Percentiles rank a stretch among this genome's conserved stretches.
Evolutionary conservation across 1,140 invertebrate genomes (phyloP).

Genomic region (Drosophila grimshawi): DNA sequence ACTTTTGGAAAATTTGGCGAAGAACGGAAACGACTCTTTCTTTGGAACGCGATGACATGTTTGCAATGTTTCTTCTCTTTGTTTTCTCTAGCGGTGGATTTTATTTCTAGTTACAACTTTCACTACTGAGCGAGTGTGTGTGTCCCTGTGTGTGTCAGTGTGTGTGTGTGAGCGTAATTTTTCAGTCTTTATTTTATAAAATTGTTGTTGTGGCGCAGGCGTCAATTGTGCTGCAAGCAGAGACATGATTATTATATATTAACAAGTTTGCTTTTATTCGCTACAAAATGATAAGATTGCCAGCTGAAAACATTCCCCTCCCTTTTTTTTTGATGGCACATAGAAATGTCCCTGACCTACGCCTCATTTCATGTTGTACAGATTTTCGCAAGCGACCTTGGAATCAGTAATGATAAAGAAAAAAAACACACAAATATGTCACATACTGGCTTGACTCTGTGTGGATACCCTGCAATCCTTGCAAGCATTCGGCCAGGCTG

Average conservation of each 20-base stretch:
- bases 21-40: conserved; percentile 90
- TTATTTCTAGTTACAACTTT: conserved; percentile 15
- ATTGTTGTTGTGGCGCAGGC: conserved; percentile 31
- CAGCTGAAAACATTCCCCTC: not conserved
- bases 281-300: not conserved
- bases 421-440: not conserved
- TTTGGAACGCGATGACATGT: conserved; percentile 90
- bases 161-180: conserved; percentile 18
- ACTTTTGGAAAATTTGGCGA: conserved; percentile 89
- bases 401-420: not conserved
- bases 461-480: conserved; percentile 14
- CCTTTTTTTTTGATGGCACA: conserved; percentile 22
- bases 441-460: not conserved
- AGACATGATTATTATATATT: not conserved
- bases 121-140: not conserved
- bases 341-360: conserved; percentile 37
- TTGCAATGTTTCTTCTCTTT: conserved; percentile 21
- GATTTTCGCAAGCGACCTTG: conserved; percentile 28
- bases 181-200: conserved; percentile 68
- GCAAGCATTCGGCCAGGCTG: not conserved
- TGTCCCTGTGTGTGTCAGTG: not conserved
- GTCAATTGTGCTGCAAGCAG: conserved; percentile 21
- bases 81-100: conserved; percentile 20
- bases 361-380: conserved; percentile 12
- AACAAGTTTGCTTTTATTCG: not conserved